Percentiles rank a stretch among this genome's conserved stretches.
phyloP scores from a whole-genome alignment of 2,113 vertebrate species.

The Azemiops feae region DNA sequence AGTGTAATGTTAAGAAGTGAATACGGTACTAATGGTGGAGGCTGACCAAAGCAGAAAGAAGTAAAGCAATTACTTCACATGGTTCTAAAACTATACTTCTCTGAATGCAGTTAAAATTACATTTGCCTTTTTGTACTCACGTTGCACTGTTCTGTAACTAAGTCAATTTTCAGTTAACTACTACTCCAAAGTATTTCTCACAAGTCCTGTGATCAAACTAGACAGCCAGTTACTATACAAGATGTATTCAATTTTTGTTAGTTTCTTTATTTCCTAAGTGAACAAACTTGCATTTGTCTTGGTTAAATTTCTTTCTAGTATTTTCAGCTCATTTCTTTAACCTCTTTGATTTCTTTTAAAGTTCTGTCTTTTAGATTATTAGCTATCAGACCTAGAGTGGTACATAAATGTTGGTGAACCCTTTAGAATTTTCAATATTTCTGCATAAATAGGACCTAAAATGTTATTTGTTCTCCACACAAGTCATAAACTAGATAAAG shows the following conservation, averaged over 20 bases:
- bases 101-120: background rate
- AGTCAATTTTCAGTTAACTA: background rate
- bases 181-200: background rate
- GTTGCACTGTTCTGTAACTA: background rate
- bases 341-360: background rate
- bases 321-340: background rate
- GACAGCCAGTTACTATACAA: background rate
- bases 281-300: background rate
- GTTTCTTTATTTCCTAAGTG: background rate
- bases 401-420: background rate
- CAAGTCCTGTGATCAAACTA: background rate
- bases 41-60: background rate
- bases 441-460: background rate
- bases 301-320: background rate
- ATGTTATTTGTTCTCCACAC: background rate
- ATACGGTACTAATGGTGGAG: background rate
- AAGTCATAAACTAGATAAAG: background rate
- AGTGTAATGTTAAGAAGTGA: background rate
- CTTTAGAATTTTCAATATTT: background rate
- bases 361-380: background rate
- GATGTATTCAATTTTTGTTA: background rate
- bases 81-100: background rate
- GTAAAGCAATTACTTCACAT: background rate
- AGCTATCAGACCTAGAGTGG: background rate
- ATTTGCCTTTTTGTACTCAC: background rate